Percentiles rank a stretch among this genome's conserved stretches.
Conservation (phyloP, 2,797 vertebrate species). For the Fistularia commersonii region DNA sequence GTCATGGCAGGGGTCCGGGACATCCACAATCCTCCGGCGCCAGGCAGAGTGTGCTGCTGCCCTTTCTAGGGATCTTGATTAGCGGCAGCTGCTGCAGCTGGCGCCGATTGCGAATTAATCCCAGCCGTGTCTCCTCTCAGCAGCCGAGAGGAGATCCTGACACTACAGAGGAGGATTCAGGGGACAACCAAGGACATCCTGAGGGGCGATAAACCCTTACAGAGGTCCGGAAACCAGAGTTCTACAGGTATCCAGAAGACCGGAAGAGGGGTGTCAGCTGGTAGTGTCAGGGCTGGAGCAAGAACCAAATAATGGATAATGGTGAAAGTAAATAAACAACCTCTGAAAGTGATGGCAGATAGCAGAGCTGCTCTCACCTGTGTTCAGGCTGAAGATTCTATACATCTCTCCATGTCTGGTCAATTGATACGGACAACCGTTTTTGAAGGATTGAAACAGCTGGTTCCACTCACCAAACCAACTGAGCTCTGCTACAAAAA, state of each 20-base stretch:
- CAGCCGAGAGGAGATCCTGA: no score
- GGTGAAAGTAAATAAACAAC: neutral
- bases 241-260: neutral
- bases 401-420: slow-evolving; percentile 9
- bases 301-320: neutral
- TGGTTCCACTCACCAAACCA: slow-evolving; percentile 3
- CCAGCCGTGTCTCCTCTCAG: no score
- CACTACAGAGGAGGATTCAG: slow-evolving; percentile 2
- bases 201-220: neutral
- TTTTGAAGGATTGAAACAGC: slow-evolving; percentile 7
- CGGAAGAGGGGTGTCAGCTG: neutral
- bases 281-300: neutral
- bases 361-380: slow-evolving; percentile 1
- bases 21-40: no score
- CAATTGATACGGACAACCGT: neutral
- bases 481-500: slow-evolving; percentile 10
- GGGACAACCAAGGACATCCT: no score
- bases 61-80: no score
- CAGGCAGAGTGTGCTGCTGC: no score
- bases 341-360: neutral
- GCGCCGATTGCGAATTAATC: no score
- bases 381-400: slow-evolving; percentile 6
- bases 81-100: no score
- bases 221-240: neutral
- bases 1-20: no score